A percentile compares a stretch with the other conserved stretches of the same genome.
phyloP scores from a whole-genome alignment of 2,888 invertebrate genomes.

The Carcina quercana region DNA sequence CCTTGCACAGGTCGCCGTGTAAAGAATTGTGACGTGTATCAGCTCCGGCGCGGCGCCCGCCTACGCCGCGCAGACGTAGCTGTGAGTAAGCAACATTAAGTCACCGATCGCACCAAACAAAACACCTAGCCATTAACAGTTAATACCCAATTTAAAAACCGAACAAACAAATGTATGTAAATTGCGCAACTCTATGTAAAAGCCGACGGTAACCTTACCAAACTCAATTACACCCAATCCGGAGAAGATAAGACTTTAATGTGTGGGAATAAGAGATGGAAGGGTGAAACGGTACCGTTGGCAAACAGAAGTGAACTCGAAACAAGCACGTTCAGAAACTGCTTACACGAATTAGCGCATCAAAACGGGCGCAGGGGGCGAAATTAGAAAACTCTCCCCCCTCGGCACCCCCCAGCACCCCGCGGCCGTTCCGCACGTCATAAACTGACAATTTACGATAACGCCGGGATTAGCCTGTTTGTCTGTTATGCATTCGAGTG shows the following conservation, averaged over 20 bases:
- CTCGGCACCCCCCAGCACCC: conserved; percentile 21
- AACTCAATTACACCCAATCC: conserved; percentile 10
- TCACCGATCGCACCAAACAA: no score
- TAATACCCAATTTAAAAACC: conserved; percentile 73
- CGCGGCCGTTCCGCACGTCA: conserved; percentile 70
- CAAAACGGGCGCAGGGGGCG: conserved; percentile 67
- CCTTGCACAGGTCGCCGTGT: no score
- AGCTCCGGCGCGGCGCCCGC: no score
- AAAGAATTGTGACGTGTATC: no score
- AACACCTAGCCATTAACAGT: conserved; percentile 53
- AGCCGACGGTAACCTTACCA: conserved; percentile 58
- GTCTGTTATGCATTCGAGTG: conserved; percentile 65
- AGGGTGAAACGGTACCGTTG: conserved; percentile 27
- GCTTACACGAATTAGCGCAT: conserved; percentile 75
- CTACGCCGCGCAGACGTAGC: no score
- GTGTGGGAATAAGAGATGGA: conserved; percentile 22
- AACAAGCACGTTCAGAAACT: conserved; percentile 72
- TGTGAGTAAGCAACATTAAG: not conserved
- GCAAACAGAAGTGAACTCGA: conserved; percentile 60
- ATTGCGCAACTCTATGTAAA: conserved; percentile 68
- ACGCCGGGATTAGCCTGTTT: conserved; percentile 73
- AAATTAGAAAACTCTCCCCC: conserved; percentile 68
- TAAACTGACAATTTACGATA: conserved; percentile 77
- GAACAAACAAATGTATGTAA: conserved; percentile 73
- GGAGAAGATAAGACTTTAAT: conserved; percentile 30